Evolutionary conservation across 2,113 vertebrate genomes (phyloP), one percentile per base, ranked within the genome.

Genomic region (Pterocles gutturalis): DNA sequence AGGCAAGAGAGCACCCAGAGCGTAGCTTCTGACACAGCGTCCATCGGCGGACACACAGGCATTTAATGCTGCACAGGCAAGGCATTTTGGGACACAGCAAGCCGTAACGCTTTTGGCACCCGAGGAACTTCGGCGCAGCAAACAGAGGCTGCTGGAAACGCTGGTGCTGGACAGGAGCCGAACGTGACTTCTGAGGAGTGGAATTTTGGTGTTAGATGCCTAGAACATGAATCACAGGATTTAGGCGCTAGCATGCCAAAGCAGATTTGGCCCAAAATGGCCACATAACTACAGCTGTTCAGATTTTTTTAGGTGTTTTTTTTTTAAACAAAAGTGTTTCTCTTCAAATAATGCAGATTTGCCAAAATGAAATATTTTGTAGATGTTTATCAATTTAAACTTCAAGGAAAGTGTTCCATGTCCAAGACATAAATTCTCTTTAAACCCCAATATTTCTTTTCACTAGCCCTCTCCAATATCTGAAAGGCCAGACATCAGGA

Each of bases 21-120:
- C 2, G 1, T 0, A 0, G 49, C 5, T 7, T 7, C n/a, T 10
- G 51, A 60, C 45, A 20, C 2, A 0, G 11, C 0, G 0, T 25
- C 53, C 34, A 25, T 28, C 2, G 1, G 16, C 0, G 0, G 28
- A 25, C 24, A 53, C 20, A 10, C 3, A 4, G 38, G 51, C 38
- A 38, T 54, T 60, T 17, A 49, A 26, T 33, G 46, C 7, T 3
- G 5, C 49, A 38, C 28, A 36, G 49, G 24, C 17, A 54, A 62
- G 24, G 38, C 7, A 0, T 5, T 48, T 38, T 31, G 58, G 80
- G 75, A 31, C 54, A n/a, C 43, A 41, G 43, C 5, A 28, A 73
- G 46, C 17, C 3, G 0, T 7, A 34, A 41, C 12, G 1, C 31
- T 87, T 70, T 22, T 38, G 60, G 60, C 49, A 65, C 24, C n/a